Percentiles rank a stretch among this genome's conserved stretches.
Evolutionary conservation across 2,113 vertebrate genomes (phyloP).

Genomic region (Castor canadensis): DNA sequence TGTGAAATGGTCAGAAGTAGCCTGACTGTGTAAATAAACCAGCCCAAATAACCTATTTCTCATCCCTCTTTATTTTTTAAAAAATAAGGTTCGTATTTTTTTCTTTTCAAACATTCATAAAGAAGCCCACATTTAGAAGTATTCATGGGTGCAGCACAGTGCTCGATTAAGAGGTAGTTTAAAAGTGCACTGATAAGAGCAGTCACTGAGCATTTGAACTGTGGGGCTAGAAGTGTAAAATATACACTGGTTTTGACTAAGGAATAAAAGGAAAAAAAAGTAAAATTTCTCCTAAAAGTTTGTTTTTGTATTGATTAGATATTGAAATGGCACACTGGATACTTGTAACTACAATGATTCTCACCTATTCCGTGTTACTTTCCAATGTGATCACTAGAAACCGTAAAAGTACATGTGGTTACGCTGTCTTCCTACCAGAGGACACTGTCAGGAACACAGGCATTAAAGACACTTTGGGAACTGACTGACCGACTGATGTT

Average conservation of each 20-base stretch:
- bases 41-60: not conserved
- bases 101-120: not conserved
- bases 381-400: not conserved
- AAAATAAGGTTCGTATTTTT: not conserved
- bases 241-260: not conserved
- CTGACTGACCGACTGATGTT: not conserved
- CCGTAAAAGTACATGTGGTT: not conserved
- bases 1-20: not conserved
- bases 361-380: not conserved
- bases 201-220: not conserved
- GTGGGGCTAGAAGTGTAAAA: not conserved
- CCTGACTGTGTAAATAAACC: not conserved
- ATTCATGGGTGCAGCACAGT: not conserved
- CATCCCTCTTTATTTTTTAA: not conserved
- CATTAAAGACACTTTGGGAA: not conserved
- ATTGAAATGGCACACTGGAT: not conserved
- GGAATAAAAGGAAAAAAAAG: not conserved
- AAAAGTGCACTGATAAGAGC: not conserved
- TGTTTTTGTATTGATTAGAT: not conserved
- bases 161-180: slow-evolving; percentile 15
- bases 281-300: not conserved
- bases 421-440: not conserved
- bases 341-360: not conserved
- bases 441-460: not conserved
- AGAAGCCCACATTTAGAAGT: not conserved